Conservation (phyloP, 2,113 vertebrate species). For the Pseudorhombus dupliciocellatus region DNA sequence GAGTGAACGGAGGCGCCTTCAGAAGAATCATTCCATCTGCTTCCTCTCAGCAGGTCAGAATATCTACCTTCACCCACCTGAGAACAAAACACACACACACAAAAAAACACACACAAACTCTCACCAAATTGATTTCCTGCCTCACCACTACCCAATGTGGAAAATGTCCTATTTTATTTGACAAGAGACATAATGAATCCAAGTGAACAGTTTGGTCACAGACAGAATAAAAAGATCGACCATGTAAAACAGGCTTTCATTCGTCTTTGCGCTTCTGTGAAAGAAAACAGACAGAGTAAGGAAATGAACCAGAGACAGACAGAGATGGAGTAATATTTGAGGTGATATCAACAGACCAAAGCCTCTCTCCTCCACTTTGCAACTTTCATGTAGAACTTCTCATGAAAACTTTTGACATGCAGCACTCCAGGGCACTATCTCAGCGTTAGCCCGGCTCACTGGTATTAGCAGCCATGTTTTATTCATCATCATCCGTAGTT, state of each 20-base stretch:
- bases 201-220: neutral
- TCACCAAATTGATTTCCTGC: constrained; percentile 9
- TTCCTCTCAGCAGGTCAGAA: constrained; percentile 23
- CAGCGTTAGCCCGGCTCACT: constrained; percentile 42
- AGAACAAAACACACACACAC: constrained; percentile 7
- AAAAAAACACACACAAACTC: neutral
- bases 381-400: constrained; percentile 24
- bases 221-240: neutral
- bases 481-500: constrained; percentile 64
- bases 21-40: constrained; percentile 26
- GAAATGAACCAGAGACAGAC: neutral
- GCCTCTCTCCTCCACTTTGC: constrained; percentile 12
- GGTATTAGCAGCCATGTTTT: constrained; percentile 74
- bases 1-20: constrained; percentile 1
- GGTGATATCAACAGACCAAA: neutral
- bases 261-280: neutral
- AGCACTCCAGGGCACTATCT: constrained; percentile 41
- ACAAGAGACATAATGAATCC: constrained; percentile 8
- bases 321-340: neutral
- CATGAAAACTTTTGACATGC: constrained; percentile 50
- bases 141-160: neutral
- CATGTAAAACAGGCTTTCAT: neutral
- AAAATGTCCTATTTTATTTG: constrained; percentile 25
- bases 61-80: constrained; percentile 10
- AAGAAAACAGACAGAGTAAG: neutral